Percentiles rank a stretch among this genome's conserved stretches.
Conservation (phyloP, 2,888 invertebrate genomes). For the Hydrotaea cyrtoneurina region DNA sequence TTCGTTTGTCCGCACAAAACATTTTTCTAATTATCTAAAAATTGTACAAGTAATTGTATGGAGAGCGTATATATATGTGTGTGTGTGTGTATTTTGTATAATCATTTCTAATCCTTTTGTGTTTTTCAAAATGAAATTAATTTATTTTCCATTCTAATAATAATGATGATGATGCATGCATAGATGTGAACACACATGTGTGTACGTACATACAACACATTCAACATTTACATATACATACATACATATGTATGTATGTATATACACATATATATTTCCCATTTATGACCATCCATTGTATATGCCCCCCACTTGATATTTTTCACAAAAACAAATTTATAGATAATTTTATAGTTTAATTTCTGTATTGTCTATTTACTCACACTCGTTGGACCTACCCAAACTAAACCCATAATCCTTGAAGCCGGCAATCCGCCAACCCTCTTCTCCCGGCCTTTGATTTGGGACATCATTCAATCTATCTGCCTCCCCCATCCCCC, state of each 20-base stretch:
- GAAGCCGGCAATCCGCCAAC: neutral
- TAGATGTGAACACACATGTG: neutral
- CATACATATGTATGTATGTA: neutral
- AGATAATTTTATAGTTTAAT: conserved; percentile 59
- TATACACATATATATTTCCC: neutral
- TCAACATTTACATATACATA: neutral
- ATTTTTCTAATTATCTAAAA: conserved; percentile 38
- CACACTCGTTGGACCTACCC: neutral
- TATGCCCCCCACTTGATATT: neutral
- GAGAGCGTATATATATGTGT: neutral
- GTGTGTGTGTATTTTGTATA: neutral
- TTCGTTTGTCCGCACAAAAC: conserved; percentile 10
- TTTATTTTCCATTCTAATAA: conserved; percentile 42
- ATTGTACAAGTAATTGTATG: neutral
- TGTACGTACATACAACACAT: neutral
- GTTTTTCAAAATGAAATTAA: conserved; percentile 31
- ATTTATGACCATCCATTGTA: neutral
- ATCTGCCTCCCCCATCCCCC: neutral
- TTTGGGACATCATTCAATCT: conserved; percentile 4
- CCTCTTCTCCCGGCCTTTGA: neutral
- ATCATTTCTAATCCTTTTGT: conserved; percentile 43
- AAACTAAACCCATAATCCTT: conserved; percentile 26
- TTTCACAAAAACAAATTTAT: conserved; percentile 50
- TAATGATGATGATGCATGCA: conserved; percentile 25
- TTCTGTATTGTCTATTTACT: conserved; percentile 48